phyloP scores from a whole-genome alignment of 2,888 invertebrate genomes.

The Epiperipatus broadwayi region DNA sequence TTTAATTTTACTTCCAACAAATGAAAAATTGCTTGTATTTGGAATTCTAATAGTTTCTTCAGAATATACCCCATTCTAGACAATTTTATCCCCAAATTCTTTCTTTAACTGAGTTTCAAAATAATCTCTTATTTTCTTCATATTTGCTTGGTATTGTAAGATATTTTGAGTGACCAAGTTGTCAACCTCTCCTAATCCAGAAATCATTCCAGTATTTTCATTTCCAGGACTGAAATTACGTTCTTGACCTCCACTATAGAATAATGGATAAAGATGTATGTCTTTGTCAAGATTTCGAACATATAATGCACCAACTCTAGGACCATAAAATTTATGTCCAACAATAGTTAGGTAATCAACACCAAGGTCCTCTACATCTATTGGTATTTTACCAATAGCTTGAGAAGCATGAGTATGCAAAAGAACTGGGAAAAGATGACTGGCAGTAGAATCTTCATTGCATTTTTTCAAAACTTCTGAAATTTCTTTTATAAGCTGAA shows the following conservation, averaged over 20 bases:
- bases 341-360: slow-evolving; percentile 39
- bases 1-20: too few relatives aligned
- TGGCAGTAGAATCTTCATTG: not conserved
- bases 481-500: slow-evolving; percentile 31
- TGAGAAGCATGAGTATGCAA: slow-evolving; percentile 39
- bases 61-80: too few relatives aligned
- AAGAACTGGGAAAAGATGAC: slow-evolving; percentile 19
- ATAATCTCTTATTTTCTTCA: too few relatives aligned
- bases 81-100: too few relatives aligned
- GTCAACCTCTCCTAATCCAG: slow-evolving; percentile 39
- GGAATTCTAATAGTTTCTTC: too few relatives aligned
- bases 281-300: slow-evolving; percentile 22
- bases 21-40: too few relatives aligned
- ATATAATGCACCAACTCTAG: slow-evolving; percentile 37
- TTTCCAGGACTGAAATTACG: slow-evolving; percentile 35
- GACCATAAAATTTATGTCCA: slow-evolving; percentile 43
- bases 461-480: slow-evolving; percentile 18
- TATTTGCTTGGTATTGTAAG: too few relatives aligned
- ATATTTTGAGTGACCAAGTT: too few relatives aligned
- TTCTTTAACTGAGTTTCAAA: too few relatives aligned
- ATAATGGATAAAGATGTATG: slow-evolving; percentile 30
- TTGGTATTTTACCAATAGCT: slow-evolving; percentile 36
- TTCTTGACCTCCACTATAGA: slow-evolving; percentile 40
- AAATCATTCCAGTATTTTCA: slow-evolving; percentile 40
- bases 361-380: slow-evolving; percentile 30